Evolutionary conservation across 2,113 vertebrate genomes (phyloP), one percentile per base, ranked within the genome.

Genomic region (Gobio gobio): DNA sequence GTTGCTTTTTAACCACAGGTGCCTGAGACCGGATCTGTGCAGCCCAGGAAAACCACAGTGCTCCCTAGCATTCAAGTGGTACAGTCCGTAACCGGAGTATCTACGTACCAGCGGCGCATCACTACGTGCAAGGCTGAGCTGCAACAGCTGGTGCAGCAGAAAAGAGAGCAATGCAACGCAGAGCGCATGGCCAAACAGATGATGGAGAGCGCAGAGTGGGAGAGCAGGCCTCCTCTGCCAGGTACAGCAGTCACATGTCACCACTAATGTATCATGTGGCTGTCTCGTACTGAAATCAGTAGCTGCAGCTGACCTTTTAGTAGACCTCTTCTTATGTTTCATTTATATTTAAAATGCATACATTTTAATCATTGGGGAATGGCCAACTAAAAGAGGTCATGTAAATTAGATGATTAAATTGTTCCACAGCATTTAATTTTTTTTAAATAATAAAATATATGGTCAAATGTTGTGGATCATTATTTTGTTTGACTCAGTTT

Each of bases 201-300:
- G 96, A 97, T 99, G 97, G 97, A 99, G 90, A 97, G 96, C 26
- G 96, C 97, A 0, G 98, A 99, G 89, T 99, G 98, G 98, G 98
- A 99, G 92, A 98, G 96, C 80, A 96, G 96, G 1, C 97, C 98
- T 0, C 98, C 98, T 0, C 96, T 97, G 0, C 97, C 98, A 80
- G 98, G 98, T 99, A 72, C 14, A 81, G 24, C 45, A 4, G 45
- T 72, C 66, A 12, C 12, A 1, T 33, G 18, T 54, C 26, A 20
- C 14, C 26, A 13, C 5, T 24, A 73, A 47, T 26, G 14, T n/a
- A n/a, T 74, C n/a, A n/a, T 49, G 43, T 49, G n/a, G 70, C 43
- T 16, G 13, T 49, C 20, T 45, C 22, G 4, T 72, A 45, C 20
- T 45, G 40, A 45, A 72, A 13, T 45, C 40, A 43, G 24, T 2